Percentiles rank a stretch among this genome's conserved stretches.
Evolutionary conservation across 2,888 invertebrate species (phyloP).

Genomic region (Spilosoma lubricipeda): DNA sequence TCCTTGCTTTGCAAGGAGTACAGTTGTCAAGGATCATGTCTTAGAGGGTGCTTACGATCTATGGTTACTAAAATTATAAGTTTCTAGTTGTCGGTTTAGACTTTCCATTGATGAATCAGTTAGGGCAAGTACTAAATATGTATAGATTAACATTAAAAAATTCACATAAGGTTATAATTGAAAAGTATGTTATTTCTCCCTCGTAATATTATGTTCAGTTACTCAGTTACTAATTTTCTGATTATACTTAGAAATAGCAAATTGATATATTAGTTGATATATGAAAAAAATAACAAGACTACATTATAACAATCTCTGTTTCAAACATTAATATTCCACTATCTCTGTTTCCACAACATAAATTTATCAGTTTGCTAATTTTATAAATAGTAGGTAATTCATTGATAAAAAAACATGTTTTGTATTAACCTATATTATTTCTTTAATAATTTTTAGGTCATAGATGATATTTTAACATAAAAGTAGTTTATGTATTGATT

Average conservation of each 20-base stretch:
- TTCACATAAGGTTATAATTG: no score
- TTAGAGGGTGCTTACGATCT: no score
- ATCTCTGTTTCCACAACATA: constrained; percentile 3
- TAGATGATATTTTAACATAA: background rate
- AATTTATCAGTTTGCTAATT: background rate
- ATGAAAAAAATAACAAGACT: background rate
- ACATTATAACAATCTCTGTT: background rate
- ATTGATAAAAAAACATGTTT: background rate
- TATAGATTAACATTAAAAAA: no score
- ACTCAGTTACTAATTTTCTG: no score
- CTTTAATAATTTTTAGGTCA: background rate
- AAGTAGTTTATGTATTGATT: background rate
- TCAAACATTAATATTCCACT: background rate
- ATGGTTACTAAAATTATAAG: no score
- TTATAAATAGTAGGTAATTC: background rate
- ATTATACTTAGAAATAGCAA: background rate
- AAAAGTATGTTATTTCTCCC: no score
- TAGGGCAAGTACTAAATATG: no score
- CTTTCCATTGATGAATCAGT: no score
- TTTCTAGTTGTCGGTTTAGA: no score
- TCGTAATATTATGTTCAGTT: no score
- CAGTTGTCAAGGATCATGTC: no score
- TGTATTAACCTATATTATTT: background rate
- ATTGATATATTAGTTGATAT: background rate
- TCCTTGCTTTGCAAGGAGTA: background rate